phyloP scores from a whole-genome alignment of 1,140 invertebrate genomes.

The Rhopalosiphum padi region DNA sequence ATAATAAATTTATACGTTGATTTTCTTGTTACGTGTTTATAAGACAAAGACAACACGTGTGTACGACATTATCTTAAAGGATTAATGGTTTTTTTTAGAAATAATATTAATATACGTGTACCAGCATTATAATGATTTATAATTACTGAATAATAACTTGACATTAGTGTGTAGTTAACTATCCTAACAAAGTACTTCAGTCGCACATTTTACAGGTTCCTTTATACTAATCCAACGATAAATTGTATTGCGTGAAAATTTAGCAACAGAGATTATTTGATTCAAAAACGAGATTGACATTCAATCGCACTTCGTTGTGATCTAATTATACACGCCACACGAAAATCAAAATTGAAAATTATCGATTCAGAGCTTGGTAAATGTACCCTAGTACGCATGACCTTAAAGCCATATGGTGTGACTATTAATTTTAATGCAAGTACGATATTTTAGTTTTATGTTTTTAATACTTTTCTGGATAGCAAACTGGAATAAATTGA shows the following conservation, averaged over 20 bases:
- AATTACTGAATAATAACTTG: not conserved
- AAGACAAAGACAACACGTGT: not conserved
- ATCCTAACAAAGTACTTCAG: not conserved
- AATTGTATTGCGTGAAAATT: not conserved
- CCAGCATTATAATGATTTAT: not conserved
- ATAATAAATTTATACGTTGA: too few species aligned
- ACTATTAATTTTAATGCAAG: conserved; percentile 16
- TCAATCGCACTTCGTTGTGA: not conserved
- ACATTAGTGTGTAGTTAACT: not conserved
- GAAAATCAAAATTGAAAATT: not conserved
- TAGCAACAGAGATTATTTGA: not conserved
- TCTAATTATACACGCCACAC: not conserved
- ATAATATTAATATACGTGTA: not conserved
- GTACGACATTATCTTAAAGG: not conserved
- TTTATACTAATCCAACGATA: not conserved
- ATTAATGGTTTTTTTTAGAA: not conserved
- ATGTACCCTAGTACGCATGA: not conserved
- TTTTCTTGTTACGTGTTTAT: too few species aligned
- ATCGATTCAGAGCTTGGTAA: not conserved
- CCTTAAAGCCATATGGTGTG: not conserved
- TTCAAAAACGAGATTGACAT: not conserved
- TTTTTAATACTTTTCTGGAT: conserved; percentile 5
- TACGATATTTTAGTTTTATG: not conserved
- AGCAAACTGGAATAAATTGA: not conserved
- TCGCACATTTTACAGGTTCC: not conserved